A percentile compares a stretch with the other conserved stretches of the same genome.
phyloP scores from a whole-genome alignment of 2,113 vertebrate genomes.

The Australoheros scitulus region DNA sequence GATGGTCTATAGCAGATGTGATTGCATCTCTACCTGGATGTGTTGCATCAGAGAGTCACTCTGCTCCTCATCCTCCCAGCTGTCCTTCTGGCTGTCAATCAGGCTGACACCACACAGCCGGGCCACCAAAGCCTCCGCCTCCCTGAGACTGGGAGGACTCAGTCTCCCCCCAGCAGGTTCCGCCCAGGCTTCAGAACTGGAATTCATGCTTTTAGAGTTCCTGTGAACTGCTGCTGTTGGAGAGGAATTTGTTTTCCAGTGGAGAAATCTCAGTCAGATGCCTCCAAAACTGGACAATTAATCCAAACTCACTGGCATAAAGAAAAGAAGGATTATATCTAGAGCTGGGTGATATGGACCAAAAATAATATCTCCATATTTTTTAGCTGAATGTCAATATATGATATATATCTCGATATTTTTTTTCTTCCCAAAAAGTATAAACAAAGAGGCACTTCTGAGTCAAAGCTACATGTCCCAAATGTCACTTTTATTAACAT shows the following conservation, averaged over 20 bases:
- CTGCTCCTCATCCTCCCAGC: constrained; percentile 20
- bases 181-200: constrained; percentile 9
- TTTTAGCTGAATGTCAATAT: too few species aligned
- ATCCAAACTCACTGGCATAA: background rate
- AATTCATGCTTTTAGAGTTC: background rate
- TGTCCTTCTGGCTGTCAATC: constrained; percentile 41
- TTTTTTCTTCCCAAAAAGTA: too few species aligned
- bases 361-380: too few species aligned
- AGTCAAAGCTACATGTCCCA: too few species aligned
- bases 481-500: too few species aligned
- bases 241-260: background rate
- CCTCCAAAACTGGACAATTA: background rate
- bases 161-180: constrained; percentile 29
- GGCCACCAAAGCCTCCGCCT: constrained; percentile 55
- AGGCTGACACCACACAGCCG: constrained; percentile 49
- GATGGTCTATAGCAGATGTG: background rate
- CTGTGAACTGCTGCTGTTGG: background rate
- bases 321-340: background rate
- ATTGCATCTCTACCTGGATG: constrained; percentile 80
- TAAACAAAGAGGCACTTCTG: too few species aligned
- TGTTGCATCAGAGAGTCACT: constrained; percentile 82
- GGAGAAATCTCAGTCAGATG: background rate
- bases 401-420: too few species aligned
- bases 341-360: too few species aligned
- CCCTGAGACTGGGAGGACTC: constrained; percentile 35